phyloP scores from a whole-genome alignment of 2,888 invertebrate genomes.

The Apamea anceps region DNA sequence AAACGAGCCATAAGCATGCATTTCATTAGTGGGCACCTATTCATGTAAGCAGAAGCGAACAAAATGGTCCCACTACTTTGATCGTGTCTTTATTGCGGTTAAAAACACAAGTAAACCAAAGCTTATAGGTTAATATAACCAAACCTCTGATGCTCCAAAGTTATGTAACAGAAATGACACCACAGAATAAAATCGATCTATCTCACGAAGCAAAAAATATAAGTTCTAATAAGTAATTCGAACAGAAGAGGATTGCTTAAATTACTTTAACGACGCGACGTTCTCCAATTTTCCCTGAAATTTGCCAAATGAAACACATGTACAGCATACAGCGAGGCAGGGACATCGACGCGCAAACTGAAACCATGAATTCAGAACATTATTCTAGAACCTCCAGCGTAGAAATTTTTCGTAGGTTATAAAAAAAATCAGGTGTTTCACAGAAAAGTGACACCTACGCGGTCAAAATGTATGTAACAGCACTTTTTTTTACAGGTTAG shows the following conservation, averaged over 20 bases:
- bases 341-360: background rate
- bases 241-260: background rate
- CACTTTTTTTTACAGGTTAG: too few species aligned
- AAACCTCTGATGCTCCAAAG: background rate
- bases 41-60: too few species aligned
- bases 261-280: background rate
- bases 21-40: constrained; percentile 30
- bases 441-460: background rate
- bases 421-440: background rate
- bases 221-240: background rate
- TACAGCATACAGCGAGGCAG: background rate
- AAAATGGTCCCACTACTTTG: background rate
- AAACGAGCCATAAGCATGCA: constrained; percentile 38
- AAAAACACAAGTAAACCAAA: background rate
- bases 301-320: background rate
- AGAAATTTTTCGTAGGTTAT: background rate
- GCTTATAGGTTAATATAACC: background rate
- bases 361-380: background rate
- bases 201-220: background rate
- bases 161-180: background rate
- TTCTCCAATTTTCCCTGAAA: background rate
- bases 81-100: background rate
- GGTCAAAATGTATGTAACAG: too few species aligned
- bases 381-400: too few species aligned
- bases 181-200: background rate